Base-by-base conservation (phyloP, 2,797 vertebrate species). In the Enteromius radiatus region DNA sequence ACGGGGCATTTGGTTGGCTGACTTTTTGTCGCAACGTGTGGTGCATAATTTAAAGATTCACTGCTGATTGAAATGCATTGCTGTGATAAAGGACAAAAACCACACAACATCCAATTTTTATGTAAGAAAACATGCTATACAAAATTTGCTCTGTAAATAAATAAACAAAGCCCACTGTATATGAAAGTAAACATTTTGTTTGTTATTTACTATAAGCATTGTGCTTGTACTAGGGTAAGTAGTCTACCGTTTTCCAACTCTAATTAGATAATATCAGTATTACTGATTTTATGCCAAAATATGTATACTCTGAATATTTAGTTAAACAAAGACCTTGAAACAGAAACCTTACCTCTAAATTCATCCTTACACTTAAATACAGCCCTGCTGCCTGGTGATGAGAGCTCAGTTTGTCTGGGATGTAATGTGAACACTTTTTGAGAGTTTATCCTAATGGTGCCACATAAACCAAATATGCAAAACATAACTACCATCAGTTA, bases 401-500 rank as follows among this genome's bases (percentile, higher is more conserved):
- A 71, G 52, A 75, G 54, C 67, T 31, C 19, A 28, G 54, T 52
- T 63, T 36, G 54, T 26, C 36, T 41, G 17, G 9, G 33, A 61
- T 59, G 41, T 23, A 64, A 14, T 69, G 43, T 70, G 61, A 41
- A 5, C 47, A 61, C 59, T 28, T 21, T 76, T 78, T 83, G 38
- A 54, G 64, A 56, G 65, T 64, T 17, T 19, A 83, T 23, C 33
- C 45, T 73, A 65, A 61, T 77, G 38, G 65, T n/a, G n/a, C 67
- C 82, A 80, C 81, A 74, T 74, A 79, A 91, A 88, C 83, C 81
- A 81, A 75, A 77, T 78, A 88, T 87, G 84, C 81, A 88, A 89
- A 85, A 56, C 73, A 69, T 41, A 31, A 61, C 41, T 52, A 76
- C 65, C 84, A 87, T 90, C 89, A 80, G 90, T 91, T 93, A 92